Evolutionary conservation across 2,113 vertebrate genomes (phyloP), one percentile per base, ranked within the genome.

Genomic region (Otis tarda): DNA sequence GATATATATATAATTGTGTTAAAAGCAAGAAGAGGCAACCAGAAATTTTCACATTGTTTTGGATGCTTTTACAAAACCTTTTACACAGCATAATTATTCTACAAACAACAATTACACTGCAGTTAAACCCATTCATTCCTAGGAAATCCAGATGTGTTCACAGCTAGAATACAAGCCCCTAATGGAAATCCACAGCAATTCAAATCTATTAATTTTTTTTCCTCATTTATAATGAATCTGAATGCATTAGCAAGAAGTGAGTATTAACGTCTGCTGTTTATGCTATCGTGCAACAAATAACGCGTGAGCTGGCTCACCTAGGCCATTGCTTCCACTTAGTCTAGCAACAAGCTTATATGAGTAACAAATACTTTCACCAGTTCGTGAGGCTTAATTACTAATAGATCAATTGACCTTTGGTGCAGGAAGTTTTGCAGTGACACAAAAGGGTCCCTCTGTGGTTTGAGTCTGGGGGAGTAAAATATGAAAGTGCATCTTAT

Each of bases 101-200:
- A 55, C 30, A 74, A 94, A 43, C n/a, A 92, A 23, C 33, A 71
- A 56, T 27, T 63, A 47, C 39, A n/a, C 12, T 60, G 57, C 73
- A n/a, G 67, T 95, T 85, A 79, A 95, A 92, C n/a, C 69, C 79
- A 64, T 95, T 94, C 37, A 57, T 79, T 84, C 52, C 15, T 83
- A 77, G 57, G 50, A 96, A 96, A 94, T 94, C 52, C 67, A 89
- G 84, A 78, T 94, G 52, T 89, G 41, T 35, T 95, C 64, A 76
- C 84, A 95, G 63, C 41, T 89, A 88, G 52, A 83, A 71, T 30
- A 82, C 22, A 83, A 63, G 37, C 21, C 33, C 7, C 18, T 87
- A 87, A 88, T 81, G 52, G 76, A 94, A 86, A 91, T 90, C 55
- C 45, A 70, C 61, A 1, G 1, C 84, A 49, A 82, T 28, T 55